Evolutionary conservation across 2,113 vertebrate genomes (phyloP), one percentile per base, ranked within the genome.

Genomic region (Barnardius zonarius): DNA sequence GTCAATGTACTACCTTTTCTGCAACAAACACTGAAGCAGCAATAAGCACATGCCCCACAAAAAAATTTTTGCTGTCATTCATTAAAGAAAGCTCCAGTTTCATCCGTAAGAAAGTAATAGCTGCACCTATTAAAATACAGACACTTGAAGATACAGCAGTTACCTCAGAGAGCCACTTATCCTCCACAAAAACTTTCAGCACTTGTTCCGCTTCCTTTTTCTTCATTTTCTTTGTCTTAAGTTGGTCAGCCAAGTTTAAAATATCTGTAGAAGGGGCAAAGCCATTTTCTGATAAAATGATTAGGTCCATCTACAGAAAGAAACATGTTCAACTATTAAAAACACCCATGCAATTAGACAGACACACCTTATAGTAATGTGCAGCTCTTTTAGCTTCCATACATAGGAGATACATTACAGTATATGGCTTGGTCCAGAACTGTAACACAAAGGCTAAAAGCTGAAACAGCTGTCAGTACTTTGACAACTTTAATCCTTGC

Each of bases 91-190:
- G 57, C 51, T 92, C 63, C 51, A 44, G 52, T 79, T 86, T 88
- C 74, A 44, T 43, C 67, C 66, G 0, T 43, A 64, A 67, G 16
- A 85, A 46, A 81, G 31, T 17, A 61, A 41, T 1, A 51, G 23
- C 33, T 72, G 43, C 10, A 48, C 27, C 52, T n/a, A 11, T 5
- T 85, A 72, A 74, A 46, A 43, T 67, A 52, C 0, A 0, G 61
- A 48, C 23, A 59, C 35, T 79, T 41, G 19, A 24, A 76, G 33
- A 16, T 17, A 4, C 9, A 86, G 24, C 59, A 52, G 15, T 80
- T 95, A 99, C 99, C 99, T 99, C 98, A 75, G 95, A 98, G 49
- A 99, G 98, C 99, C 99, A 99, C 81, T 98, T 99, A 95, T 98
- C 98, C 5, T 98, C 98, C n/a, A 99, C 99, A 22, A 99, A 98